Evolutionary conservation across 92 coral and sea anemone species (phyloP).

Genomic region (Desmophyllum pertusum): DNA sequence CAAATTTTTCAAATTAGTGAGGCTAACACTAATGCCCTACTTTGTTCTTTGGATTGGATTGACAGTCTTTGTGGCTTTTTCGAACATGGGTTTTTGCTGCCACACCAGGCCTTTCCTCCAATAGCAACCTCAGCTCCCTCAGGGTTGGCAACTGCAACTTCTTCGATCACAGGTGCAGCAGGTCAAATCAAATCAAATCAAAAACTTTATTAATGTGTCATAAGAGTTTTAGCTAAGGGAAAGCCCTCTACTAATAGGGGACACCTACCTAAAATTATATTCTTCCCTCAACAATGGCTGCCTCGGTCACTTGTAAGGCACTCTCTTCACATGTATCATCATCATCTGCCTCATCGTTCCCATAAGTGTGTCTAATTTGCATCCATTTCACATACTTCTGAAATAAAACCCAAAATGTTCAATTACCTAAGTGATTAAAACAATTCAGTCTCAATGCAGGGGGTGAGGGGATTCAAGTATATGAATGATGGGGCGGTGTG

Average conservation of each 20-base stretch:
- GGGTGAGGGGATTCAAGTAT: no score
- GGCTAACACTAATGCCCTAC: no score
- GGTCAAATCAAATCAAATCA: no score
- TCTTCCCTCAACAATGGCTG: slow-evolving; percentile 22
- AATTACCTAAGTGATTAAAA: background rate
- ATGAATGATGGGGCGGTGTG: no score
- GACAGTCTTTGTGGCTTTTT: slow-evolving; percentile 39
- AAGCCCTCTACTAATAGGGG: no score
- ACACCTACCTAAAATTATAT: no score
- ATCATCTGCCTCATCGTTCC: slow-evolving; percentile 18
- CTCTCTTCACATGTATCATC: slow-evolving; percentile 8
- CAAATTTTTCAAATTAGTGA: no score
- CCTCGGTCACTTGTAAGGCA: slow-evolving; percentile 1
- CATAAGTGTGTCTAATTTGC: slow-evolving; percentile 18
- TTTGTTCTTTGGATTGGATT: no score
- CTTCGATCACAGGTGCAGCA: slow-evolving; percentile 2
- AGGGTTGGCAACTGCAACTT: slow-evolving; percentile 2
- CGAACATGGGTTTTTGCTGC: slow-evolving; percentile 29
- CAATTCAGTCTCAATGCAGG: background rate
- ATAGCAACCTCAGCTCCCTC: slow-evolving; percentile 11
- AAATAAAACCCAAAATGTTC: background rate
- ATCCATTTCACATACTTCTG: slow-evolving; percentile 14
- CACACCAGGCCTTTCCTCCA: slow-evolving; percentile 32
- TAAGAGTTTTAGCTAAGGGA: no score
- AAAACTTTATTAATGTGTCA: no score